Percentiles rank a stretch among this genome's conserved stretches.
These are phyloP conservation scores for Cirrhinus mrigala DNA, from an alignment of 2,797 vertebrate genomes.

Conservation along the genomic window DNA sequence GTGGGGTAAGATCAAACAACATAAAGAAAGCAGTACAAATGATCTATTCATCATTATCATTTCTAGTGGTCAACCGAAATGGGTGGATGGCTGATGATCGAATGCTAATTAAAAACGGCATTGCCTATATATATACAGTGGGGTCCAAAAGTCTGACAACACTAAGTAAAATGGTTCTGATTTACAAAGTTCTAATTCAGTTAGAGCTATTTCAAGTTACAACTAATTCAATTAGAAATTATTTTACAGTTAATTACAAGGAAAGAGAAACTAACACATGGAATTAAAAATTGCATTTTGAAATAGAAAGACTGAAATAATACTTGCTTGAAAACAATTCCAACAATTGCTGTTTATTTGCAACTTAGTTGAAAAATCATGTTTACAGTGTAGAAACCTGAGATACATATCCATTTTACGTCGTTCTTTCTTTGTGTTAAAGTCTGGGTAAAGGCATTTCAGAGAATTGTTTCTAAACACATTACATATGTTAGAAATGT, in stretches of 20 bases:
- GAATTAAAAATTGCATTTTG: too few relatives aligned
- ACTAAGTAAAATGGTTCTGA: not conserved
- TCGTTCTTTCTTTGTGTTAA: too few relatives aligned
- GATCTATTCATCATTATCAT: not conserved
- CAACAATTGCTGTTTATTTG: not conserved
- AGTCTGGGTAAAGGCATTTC: too few relatives aligned
- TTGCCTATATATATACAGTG: not conserved
- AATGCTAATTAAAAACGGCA: not conserved
- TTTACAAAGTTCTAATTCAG: not conserved
- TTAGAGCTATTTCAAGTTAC: too few relatives aligned
- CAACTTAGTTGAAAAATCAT: not conserved
- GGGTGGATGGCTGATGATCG: not conserved
- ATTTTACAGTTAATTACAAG: too few relatives aligned
- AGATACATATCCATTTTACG: not conserved
- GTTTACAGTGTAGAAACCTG: not conserved
- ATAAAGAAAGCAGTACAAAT: slow-evolving; percentile 17
- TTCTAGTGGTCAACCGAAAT: not conserved
- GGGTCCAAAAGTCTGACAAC: slow-evolving; percentile 1
- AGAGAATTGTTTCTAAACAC: too few relatives aligned
- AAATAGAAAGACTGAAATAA: too few relatives aligned
- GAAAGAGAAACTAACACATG: too few relatives aligned
- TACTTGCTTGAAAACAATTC: too few relatives aligned
- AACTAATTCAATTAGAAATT: too few relatives aligned
- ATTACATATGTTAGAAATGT: too few relatives aligned
- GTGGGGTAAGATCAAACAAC: slow-evolving; percentile 6